Evolutionary conservation across 1,140 invertebrate species (phyloP), one percentile per base, ranked within the genome.

Genomic region (Danaus melanippus): DNA sequence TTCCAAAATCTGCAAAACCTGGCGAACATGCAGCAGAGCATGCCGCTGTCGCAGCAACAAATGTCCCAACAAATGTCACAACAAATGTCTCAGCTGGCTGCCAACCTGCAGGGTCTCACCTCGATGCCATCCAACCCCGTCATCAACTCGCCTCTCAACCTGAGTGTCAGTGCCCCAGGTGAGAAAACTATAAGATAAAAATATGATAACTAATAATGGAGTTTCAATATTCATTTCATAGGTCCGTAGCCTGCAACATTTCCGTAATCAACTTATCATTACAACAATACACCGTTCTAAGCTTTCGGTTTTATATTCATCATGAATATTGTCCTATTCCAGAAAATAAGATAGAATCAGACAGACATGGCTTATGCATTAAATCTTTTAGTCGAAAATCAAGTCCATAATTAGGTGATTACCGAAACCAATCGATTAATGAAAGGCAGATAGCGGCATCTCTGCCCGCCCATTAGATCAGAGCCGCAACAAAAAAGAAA

Each of bases 1-100:
- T 90, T 94, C 58, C 92, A 93, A 86, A 93, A 93, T 79, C 90
- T 93, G 56, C 93, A 94, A 79, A 93, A 92, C 79, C 82, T 94
- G 64, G 92, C 92, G 42, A 87, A 73, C 68, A 83, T 88, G 76
- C 86, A 87, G 50, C 85, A 88, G 62, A 79, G 79, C 62, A 82
- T 83, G 80, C 87, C 71, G 53, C 75, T 80, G 79, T 84, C 76
- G 66, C 86, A 76, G 73, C 91, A 89, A 73, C 87, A 70, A 53
- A 70, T 91, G 67, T 92, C 92, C 72, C 91, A 89, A 73, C 87
- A 70, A 53, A 70, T 91, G 67, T 92, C 92, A 80, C 90, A 92
- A 75, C 90, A 89, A 59, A 86, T 86, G 83, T 91, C 91, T 9
- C 91, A 92, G 32, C 75, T 92, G 55, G 91, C 91, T 8, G 90